Base-by-base conservation (phyloP, 2,113 vertebrate species). In the Otis tarda region DNA sequence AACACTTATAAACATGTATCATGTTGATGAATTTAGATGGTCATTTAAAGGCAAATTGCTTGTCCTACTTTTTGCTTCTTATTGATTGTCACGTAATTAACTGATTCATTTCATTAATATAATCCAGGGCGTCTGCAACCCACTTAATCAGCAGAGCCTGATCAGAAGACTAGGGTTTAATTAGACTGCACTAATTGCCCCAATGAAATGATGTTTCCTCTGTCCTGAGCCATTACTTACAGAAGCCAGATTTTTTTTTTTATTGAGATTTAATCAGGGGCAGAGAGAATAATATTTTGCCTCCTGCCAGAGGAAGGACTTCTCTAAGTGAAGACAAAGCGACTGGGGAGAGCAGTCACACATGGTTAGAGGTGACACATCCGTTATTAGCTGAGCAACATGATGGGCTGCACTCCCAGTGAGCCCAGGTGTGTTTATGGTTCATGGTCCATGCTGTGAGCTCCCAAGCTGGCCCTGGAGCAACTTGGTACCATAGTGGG, bases 31-130 rank as follows among this genome's bases (percentile, higher is more conserved):
- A 97, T 94, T 95, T 91, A 96, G 90, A 95, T 95, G 94, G 94
- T 93, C 95, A 94, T 94, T 97, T 96, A 96, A 94, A 95, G 83
- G 75, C 89, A 95, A 96, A 92, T 89, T 94, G 92, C 84, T 95
- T 91, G 93, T 92, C 96, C 94, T 93, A 89, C 84, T 93, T 97
- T 92, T 94, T 93, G 91, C 89, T 89, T 68, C 87, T 96, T 95
- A 97, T 95, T 97, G 96, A 96, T 97, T 97, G 93, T 95, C 95
- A 92, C 65, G 85, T 96, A 96, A 97, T 92, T 95, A 96, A 92
- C 93, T 83, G 93, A 96, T 97, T 94, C 70, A 85, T 96, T 96
- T 95, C 0, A 1, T 93, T 96, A 91, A 90, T 94, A 95, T 49
- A 93, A 96, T 83, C 90, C 93, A 87, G 75, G 93, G 47, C 68